phyloP scores from a whole-genome alignment of 2,888 invertebrate genomes.

The Chironomus riparius region DNA sequence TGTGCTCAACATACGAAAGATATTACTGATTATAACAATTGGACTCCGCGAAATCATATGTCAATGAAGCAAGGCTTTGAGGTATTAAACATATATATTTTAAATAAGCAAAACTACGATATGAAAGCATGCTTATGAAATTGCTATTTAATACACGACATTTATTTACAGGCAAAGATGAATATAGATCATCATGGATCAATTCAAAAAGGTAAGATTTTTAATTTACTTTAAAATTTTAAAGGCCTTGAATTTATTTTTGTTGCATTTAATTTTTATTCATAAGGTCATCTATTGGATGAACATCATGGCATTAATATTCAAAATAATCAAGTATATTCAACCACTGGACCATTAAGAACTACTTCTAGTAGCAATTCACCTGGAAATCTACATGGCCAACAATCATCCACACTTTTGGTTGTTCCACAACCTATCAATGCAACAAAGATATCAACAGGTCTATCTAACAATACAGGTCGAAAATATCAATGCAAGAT shows the following conservation, averaged over 20 bases:
- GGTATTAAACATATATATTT: too few species aligned
- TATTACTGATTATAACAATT: conserved; percentile 39
- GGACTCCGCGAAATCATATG: conserved; percentile 43
- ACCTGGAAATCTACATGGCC: conserved; percentile 40
- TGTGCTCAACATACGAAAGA: conserved; percentile 41
- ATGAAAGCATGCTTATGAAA: too few species aligned
- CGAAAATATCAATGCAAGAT: conserved; percentile 93
- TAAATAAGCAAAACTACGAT: too few species aligned
- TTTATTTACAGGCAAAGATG: conserved; percentile 41
- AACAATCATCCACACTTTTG: conserved; percentile 57
- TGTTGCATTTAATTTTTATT: not conserved
- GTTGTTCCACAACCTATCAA: conserved; percentile 85
- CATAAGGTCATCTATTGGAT: conserved; percentile 41
- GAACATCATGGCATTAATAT: conserved; percentile 40
- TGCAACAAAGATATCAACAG: conserved; percentile 52
- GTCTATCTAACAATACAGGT: conserved; percentile 38
- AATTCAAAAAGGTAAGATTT: conserved; percentile 40
- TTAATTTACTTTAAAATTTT: not conserved
- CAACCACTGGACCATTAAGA: conserved; percentile 32
- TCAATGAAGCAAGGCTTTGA: conserved; percentile 43
- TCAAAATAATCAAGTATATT: conserved; percentile 36
- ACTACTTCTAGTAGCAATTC: conserved; percentile 34
- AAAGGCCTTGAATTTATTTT: too few species aligned
- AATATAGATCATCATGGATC: conserved; percentile 41
- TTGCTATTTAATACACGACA: not conserved